These are phyloP conservation scores for Leontocebus nigricollis DNA, from an alignment of 2,797 vertebrate species.

Conservation along the genomic window DNA sequence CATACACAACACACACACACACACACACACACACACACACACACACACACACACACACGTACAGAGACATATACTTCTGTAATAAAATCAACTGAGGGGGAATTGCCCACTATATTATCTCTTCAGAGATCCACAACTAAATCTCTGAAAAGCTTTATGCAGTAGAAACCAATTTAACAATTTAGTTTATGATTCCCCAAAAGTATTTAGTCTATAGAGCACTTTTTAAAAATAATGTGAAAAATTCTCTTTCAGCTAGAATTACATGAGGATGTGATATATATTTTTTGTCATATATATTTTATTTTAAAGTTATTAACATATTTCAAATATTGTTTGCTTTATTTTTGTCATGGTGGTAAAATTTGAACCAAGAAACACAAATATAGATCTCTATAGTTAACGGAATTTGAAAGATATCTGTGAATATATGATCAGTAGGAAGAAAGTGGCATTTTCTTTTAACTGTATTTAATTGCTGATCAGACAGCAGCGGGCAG, in stretches of 20 bases:
- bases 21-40: not conserved
- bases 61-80: not conserved
- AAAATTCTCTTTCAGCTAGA: not conserved
- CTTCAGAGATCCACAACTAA: not conserved
- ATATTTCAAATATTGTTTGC: not conserved
- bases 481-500: not conserved
- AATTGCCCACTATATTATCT: not conserved
- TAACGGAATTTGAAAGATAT: not conserved
- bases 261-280: not conserved
- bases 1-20: not conserved
- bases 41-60: not conserved
- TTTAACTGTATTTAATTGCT: slow-evolving; percentile 63
- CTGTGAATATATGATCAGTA: not conserved
- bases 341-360: not conserved
- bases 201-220: not conserved
- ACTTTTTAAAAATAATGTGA: not conserved
- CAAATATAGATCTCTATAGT: not conserved
- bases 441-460: not conserved
- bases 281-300: not conserved
- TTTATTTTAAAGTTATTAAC: not conserved
- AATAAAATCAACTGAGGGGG: not conserved
- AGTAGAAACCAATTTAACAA: not conserved
- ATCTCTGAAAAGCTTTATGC: not conserved
- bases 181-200: not conserved
- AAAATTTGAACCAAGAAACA: not conserved